A percentile compares a stretch with the other conserved stretches of the same genome.
These are phyloP conservation scores for Caenorhabditis tropicalis DNA, from an alignment of 1,140 invertebrate genomes.

Conservation along the genomic window DNA sequence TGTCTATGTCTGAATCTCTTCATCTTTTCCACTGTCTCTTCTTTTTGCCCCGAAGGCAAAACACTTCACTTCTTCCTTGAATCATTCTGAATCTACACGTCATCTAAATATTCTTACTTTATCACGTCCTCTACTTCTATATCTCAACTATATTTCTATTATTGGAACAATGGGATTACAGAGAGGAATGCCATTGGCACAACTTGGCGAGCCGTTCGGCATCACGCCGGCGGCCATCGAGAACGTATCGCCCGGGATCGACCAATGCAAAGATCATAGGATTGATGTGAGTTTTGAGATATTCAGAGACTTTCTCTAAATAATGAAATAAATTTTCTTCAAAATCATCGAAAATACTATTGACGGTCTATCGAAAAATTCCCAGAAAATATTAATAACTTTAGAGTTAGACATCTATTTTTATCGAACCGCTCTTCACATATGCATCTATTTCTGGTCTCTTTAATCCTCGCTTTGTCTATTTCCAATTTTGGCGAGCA, in stretches of 20 bases:
- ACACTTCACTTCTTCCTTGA: slow-evolving; percentile 1
- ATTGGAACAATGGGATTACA: slow-evolving; percentile 28
- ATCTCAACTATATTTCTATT: not conserved
- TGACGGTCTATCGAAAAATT: too few species aligned
- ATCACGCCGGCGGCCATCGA: slow-evolving; percentile 21
- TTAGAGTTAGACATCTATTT: too few species aligned
- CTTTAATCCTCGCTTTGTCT: not conserved
- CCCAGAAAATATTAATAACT: too few species aligned
- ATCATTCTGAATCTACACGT: slow-evolving; percentile 36
- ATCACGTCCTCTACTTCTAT: not conserved
- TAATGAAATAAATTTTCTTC: too few species aligned
- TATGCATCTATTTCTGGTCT: slow-evolving; percentile 23
- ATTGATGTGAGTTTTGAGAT: slow-evolving; percentile 20
- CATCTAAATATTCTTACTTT: slow-evolving; percentile 3
- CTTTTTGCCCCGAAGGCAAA: slow-evolving; percentile 19
- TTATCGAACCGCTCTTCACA: too few species aligned
- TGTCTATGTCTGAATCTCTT: slow-evolving; percentile 26
- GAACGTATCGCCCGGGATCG: slow-evolving; percentile 10
- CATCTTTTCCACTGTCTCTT: slow-evolving; percentile 10
- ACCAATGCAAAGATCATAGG: slow-evolving; percentile 25
- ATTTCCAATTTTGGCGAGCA: not conserved
- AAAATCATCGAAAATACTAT: too few species aligned
- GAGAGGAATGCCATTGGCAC: slow-evolving; percentile 34
- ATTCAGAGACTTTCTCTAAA: too few species aligned
- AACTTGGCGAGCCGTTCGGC: slow-evolving; percentile 9